Base-by-base conservation (phyloP, 2,888 invertebrate species). In the Elgonia sp. region DNA sequence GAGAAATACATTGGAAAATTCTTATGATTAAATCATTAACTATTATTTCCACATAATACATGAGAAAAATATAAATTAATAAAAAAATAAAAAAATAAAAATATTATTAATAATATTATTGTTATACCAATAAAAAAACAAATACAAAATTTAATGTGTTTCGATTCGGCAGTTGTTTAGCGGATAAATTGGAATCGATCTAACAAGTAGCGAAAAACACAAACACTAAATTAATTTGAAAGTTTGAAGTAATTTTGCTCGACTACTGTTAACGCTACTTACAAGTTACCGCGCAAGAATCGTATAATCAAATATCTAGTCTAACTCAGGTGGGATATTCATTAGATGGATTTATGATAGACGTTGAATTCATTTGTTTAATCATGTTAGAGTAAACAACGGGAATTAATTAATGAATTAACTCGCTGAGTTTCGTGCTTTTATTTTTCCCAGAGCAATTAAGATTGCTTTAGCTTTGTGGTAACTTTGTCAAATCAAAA, bases 221-320 rank as follows among this genome's bases (percentile, higher is more conserved):
- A 53, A 29, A 40, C 69, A 29, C 50, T 73, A 76, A 76, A 76
- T 76, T 76, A 62, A 76, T 76, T 76, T 76, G 50, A 18, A 76
- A 62, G 76, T 76, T 76, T 46, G 63, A 62, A 50, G 76, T 29
- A 63, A 37, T 76, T 63, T 63, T n/a, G 50, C 62, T 16, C 3
- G 57, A 57, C 53, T 5, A 53, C n/a, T 53, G 53, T 53, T 62
- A 29, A 37, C 65, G 46, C 37, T 63, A 50, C 62, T 77, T 18
- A 20, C 65, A 65, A 77, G 67, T 79, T 67, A 79, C 55, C 67
- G 20, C 39, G 18, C 76, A 55, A 79, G 65, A 67, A 67, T 42
- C 57, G 55, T 67, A 79, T 79, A 77, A 77, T 77, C 77, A 67
- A 77, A 37, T 76, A 53, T 65, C 14, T 65, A 79, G 67, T 20